These are phyloP conservation scores for Oscheius sp. DNA, from an alignment of 1,140 invertebrate species.

Conservation along the genomic window DNA sequence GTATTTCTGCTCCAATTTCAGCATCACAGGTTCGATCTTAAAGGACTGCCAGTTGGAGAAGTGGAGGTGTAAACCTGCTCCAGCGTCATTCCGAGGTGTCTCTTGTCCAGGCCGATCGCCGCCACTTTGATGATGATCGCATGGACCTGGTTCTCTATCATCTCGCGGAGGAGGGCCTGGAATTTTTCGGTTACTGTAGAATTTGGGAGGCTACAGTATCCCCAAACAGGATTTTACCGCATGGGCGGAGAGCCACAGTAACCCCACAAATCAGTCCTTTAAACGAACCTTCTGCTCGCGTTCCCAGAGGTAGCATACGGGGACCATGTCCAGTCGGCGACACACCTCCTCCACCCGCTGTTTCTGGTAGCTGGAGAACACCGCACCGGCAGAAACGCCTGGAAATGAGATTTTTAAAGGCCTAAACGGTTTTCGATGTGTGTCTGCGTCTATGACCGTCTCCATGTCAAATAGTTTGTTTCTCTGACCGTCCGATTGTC, in stretches of 20 bases:
- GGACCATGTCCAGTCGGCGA: conserved; percentile 78
- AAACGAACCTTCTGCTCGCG: conserved; percentile 73
- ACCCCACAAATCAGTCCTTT: no score
- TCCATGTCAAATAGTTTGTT: no score
- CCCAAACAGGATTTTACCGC: no score
- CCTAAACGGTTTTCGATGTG: no score
- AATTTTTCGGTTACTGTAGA: no score
- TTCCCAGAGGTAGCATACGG: conserved; percentile 88
- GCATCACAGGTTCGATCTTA: conserved; percentile 69
- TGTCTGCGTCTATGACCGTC: no score
- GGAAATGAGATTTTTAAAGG: conserved; percentile 63
- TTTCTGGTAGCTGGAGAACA: conserved; percentile 95
- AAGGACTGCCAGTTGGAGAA: no score
- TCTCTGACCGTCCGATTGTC: no score
- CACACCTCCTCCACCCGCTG: conserved; percentile 97
- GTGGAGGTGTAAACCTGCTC: conserved; percentile 76
- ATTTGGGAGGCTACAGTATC: no score
- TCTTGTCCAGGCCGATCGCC: conserved; percentile 71
- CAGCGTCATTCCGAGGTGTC: conserved; percentile 83
- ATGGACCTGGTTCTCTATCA: conserved; percentile 86
- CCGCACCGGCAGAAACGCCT: conserved; percentile 91
- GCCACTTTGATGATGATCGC: conserved; percentile 88
- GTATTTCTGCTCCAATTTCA: conserved; percentile 70
- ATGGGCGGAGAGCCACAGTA: no score
- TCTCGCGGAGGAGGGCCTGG: conserved; percentile 87